These are phyloP conservation scores for Zaprionus nigranus DNA, from an alignment of 1,140 invertebrate genomes.

Conservation along the genomic window DNA sequence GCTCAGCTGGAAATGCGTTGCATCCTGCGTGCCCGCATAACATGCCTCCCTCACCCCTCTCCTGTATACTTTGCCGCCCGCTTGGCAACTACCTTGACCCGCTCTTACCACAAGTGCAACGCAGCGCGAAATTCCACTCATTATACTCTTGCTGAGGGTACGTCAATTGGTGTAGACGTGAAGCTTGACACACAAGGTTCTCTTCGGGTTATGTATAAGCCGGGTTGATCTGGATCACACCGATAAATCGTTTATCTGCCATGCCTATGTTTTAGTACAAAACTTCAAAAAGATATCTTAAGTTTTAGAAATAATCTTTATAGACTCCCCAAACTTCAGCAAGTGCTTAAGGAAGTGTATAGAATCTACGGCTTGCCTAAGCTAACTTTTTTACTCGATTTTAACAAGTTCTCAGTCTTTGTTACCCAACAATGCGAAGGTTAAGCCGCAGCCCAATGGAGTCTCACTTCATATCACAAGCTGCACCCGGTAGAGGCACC, in stretches of 20 bases:
- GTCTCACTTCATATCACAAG: slow-evolving; percentile 65
- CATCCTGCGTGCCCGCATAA: slow-evolving; percentile 39
- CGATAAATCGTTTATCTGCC: too few species aligned
- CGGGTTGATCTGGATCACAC: too few species aligned
- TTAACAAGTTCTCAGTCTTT: slow-evolving; percentile 78
- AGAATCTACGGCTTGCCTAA: neutral
- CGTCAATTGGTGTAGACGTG: neutral
- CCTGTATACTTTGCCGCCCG: slow-evolving; percentile 18
- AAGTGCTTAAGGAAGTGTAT: neutral
- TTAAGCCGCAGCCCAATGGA: slow-evolving; percentile 37
- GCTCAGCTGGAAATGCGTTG: slow-evolving; percentile 35
- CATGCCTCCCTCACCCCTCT: slow-evolving; percentile 22
- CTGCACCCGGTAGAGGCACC: slow-evolving; percentile 12
- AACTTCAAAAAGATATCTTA: too few species aligned
- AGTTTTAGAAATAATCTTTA: too few species aligned
- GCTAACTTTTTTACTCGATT: slow-evolving; percentile 21
- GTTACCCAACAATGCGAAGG: slow-evolving; percentile 78
- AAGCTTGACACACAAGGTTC: neutral
- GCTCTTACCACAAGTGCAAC: slow-evolving; percentile 63
- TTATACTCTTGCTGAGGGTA: slow-evolving; percentile 16
- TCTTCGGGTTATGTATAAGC: too few species aligned
- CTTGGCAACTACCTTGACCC: slow-evolving; percentile 11
- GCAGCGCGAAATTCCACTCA: slow-evolving; percentile 82
- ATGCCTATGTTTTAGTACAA: too few species aligned
- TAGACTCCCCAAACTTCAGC: too few species aligned